phyloP scores from a whole-genome alignment of 2,113 vertebrate species.

The Aspiorhynchus laticeps region DNA sequence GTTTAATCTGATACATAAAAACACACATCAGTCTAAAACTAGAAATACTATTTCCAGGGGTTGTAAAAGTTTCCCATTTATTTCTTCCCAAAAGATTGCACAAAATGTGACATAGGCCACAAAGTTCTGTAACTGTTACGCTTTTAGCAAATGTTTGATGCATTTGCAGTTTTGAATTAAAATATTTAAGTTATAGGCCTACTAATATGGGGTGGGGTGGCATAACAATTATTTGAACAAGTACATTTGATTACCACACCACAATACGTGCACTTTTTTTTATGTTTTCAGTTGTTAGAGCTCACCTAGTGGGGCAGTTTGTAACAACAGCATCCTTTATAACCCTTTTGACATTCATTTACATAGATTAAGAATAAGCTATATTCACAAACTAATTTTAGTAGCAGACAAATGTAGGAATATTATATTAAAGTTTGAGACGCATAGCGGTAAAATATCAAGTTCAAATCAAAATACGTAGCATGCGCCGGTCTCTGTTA shows the following conservation, averaged over 20 bases:
- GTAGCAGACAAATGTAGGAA: background rate
- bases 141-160: background rate
- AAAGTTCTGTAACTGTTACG: background rate
- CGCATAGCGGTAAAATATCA: background rate
- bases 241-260: background rate
- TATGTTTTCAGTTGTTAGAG: slow-evolving; percentile 1
- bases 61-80: background rate
- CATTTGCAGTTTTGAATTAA: background rate
- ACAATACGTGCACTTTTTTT: background rate
- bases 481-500: background rate
- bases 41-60: background rate
- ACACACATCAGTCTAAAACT: background rate
- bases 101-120: background rate
- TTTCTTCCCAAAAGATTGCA: background rate
- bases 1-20: background rate
- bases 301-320: background rate
- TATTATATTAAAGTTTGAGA: background rate
- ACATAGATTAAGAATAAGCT: background rate
- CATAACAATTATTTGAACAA: background rate
- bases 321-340: background rate
- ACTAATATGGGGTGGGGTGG: background rate
- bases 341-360: background rate
- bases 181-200: background rate
- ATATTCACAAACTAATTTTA: background rate
- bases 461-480: background rate